phyloP scores from a whole-genome alignment of 2,797 vertebrate species.

The Malurus leucopterus region DNA sequence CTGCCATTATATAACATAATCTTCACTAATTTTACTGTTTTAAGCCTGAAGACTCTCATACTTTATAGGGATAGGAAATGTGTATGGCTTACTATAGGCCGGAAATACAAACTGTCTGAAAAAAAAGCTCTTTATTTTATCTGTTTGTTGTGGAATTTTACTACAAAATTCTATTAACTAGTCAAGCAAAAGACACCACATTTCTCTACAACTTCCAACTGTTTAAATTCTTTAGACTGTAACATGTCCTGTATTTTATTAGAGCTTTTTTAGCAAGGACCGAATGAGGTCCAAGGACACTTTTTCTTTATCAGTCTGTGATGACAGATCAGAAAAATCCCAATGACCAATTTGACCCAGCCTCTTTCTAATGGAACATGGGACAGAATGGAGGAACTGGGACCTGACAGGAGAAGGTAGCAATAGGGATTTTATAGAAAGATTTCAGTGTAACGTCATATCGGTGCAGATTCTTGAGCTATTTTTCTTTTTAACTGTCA shows the following conservation, averaged over 20 bases:
- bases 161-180: fast-evolving
- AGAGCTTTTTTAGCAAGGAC: neutral
- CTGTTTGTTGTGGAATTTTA: fast-evolving
- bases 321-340: neutral
- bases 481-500: neutral
- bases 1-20: neutral
- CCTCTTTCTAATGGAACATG: neutral
- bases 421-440: neutral
- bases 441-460: neutral
- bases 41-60: neutral
- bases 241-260: fast-evolving
- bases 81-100: fast-evolving
- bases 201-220: neutral
- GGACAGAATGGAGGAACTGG: neutral
- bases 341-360: neutral
- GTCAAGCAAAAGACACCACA: neutral
- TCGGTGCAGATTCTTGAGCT: neutral
- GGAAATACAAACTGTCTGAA: neutral
- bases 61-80: neutral
- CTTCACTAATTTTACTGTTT: neutral
- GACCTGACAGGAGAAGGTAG: neutral
- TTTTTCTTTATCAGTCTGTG: neutral
- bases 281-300: neutral
- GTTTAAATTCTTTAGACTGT: neutral
- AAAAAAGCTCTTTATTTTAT: neutral